A percentile compares a stretch with the other conserved stretches of the same genome.
Evolutionary conservation across 2,113 vertebrate species (phyloP).

Genomic region (Sclerurus mexicanus): DNA sequence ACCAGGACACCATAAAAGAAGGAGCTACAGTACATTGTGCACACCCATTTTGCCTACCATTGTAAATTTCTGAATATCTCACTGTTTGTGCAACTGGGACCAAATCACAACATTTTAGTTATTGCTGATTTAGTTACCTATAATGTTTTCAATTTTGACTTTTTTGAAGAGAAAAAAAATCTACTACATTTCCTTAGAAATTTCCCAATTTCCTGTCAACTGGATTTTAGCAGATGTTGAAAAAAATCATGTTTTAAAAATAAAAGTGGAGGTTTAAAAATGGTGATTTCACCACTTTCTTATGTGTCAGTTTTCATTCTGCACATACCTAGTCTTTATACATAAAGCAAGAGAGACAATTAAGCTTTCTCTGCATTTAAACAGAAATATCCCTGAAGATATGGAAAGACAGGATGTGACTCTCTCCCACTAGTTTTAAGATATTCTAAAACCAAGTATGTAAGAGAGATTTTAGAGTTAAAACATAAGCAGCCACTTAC

Average conservation of each 20-base stretch:
- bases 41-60: neutral
- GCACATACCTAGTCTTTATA: neutral
- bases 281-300: neutral
- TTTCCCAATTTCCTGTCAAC: neutral
- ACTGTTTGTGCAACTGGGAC: neutral
- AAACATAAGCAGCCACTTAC: neutral
- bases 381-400: neutral
- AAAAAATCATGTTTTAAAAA: neutral
- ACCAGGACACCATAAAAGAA: neutral
- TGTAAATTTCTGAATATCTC: neutral
- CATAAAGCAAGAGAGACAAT: neutral
- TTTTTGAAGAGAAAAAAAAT: neutral
- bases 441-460: neutral
- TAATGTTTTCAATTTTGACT: neutral
- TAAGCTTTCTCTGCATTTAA: neutral
- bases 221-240: neutral
- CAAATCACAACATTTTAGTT: neutral
- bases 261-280: neutral
- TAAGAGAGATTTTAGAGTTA: neutral
- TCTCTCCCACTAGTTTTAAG: neutral
- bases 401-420: neutral
- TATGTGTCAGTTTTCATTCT: neutral
- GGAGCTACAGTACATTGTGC: neutral
- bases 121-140: neutral
- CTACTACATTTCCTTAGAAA: neutral